These are phyloP conservation scores for Imbricaverruca yamaguchii DNA, from an alignment of 2,888 invertebrate species.

Conservation along the genomic window DNA sequence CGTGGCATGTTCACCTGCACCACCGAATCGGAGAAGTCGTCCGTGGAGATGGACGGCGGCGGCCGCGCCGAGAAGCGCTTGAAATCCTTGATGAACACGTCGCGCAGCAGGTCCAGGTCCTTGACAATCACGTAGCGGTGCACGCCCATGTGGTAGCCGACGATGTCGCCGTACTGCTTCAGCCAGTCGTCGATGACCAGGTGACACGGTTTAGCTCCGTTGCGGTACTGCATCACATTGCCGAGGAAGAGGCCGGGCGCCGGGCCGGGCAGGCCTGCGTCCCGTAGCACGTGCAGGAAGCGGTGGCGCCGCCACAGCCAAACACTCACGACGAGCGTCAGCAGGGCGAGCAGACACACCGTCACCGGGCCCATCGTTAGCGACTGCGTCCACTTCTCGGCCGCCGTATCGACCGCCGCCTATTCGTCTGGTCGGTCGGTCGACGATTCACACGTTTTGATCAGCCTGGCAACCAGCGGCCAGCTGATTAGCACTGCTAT, in stretches of 20 bases:
- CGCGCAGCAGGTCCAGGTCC: slow-evolving; percentile 36
- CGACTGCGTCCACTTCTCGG: background rate
- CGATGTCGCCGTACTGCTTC: slow-evolving; percentile 28
- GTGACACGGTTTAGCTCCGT: slow-evolving; percentile 9
- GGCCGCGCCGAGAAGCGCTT: slow-evolving; percentile 37
- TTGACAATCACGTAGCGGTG: slow-evolving; percentile 28
- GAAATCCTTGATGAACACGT: slow-evolving; percentile 38
- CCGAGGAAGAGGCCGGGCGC: slow-evolving; percentile 30
- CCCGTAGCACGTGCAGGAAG: slow-evolving; percentile 22
- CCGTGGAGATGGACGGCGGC: slow-evolving; percentile 29
- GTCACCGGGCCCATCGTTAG: background rate
- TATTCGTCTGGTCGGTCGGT: too few relatives aligned
- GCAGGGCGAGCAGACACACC: background rate
- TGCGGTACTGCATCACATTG: slow-evolving; percentile 26
- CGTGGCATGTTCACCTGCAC: slow-evolving; percentile 39
- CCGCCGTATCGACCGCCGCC: too few relatives aligned
- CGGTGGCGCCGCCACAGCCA: slow-evolving; percentile 21
- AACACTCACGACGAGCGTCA: background rate
- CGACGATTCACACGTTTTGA: too few relatives aligned
- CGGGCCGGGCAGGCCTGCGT: slow-evolving; percentile 28
- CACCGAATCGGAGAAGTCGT: slow-evolving; percentile 23
- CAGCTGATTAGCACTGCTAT: too few relatives aligned
- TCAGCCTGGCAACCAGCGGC: too few relatives aligned
- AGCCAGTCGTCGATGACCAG: slow-evolving; percentile 29
- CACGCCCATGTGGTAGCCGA: slow-evolving; percentile 31